Conservation (phyloP, 2,113 vertebrate species). For the Macquaria australasica region DNA sequence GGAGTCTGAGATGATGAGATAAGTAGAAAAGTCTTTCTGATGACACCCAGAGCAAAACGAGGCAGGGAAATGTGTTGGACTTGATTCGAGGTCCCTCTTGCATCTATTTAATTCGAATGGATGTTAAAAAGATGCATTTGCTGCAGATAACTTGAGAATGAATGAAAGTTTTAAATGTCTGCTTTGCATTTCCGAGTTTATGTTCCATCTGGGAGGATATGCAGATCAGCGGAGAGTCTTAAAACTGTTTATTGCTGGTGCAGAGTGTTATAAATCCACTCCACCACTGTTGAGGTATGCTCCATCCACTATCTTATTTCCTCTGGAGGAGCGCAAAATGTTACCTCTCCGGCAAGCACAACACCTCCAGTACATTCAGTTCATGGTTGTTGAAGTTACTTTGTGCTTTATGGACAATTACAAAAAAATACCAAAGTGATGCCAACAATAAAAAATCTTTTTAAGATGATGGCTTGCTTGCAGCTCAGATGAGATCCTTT, state of each 20-base stretch:
- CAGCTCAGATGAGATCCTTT: conserved; percentile 16
- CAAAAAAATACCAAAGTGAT: neutral
- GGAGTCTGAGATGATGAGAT: conserved; percentile 10
- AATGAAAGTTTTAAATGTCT: conserved; percentile 40
- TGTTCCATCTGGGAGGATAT: conserved; percentile 49
- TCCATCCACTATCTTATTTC: conserved; percentile 24
- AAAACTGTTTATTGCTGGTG: conserved; percentile 46
- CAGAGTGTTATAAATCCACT: conserved; percentile 52
- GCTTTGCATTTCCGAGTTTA: conserved; percentile 56
- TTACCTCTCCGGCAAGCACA: conserved; percentile 9
- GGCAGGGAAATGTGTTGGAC: neutral
- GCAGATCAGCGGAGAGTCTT: conserved; percentile 45
- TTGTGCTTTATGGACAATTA: conserved; percentile 5
- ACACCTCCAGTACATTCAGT: conserved; percentile 25
- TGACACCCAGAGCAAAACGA: neutral
- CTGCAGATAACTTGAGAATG: conserved; percentile 7
- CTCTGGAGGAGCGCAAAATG: conserved; percentile 20
- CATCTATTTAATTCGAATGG: neutral
- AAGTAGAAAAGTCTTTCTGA: conserved; percentile 15
- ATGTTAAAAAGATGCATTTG: conserved; percentile 19
- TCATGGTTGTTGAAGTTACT: neutral
- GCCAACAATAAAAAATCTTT: conserved; percentile 21
- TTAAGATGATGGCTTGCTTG: neutral
- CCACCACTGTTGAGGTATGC: conserved; percentile 16
- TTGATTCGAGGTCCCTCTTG: neutral